phyloP scores from a whole-genome alignment of 1,140 invertebrate species.

The Eriocheir sinensis region DNA sequence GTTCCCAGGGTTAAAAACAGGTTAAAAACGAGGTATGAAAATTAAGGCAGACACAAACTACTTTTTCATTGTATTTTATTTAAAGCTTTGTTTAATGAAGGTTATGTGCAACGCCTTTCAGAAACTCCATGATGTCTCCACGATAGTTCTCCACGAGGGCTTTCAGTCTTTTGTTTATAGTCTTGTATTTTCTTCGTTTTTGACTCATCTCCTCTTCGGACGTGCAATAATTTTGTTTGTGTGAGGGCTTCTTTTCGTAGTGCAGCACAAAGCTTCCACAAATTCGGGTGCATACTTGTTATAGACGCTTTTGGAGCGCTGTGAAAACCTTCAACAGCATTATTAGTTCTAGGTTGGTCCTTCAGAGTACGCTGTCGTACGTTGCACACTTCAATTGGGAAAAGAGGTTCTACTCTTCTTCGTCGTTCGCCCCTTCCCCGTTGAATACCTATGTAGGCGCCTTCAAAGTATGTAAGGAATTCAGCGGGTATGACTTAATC shows the following conservation, averaged over 20 bases:
- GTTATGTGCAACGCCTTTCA: conserved; percentile 35
- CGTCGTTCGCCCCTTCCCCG: conserved; percentile 34
- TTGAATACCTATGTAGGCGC: conserved; percentile 38
- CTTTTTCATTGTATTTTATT: neutral
- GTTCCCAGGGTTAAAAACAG: neutral
- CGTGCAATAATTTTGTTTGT: conserved; percentile 54
- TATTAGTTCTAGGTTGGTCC: conserved; percentile 18
- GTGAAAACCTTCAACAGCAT: conserved; percentile 45
- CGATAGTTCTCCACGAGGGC: neutral
- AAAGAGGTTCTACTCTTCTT: conserved; percentile 57
- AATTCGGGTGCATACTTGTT: conserved; percentile 51
- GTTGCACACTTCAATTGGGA: conserved; percentile 56
- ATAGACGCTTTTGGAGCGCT: neutral
- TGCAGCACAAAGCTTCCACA: conserved; percentile 52
- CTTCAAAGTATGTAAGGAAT: neutral
- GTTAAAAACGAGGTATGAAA: neutral
- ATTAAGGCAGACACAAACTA: neutral
- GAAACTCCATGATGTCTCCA: conserved; percentile 27
- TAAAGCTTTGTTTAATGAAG: conserved; percentile 28
- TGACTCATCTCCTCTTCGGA: conserved; percentile 41
- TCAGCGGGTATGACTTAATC: conserved; percentile 30
- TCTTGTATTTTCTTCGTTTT: neutral
- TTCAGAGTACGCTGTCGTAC: conserved; percentile 42
- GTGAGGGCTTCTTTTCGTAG: conserved; percentile 53
- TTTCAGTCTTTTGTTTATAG: conserved; percentile 35